Base-by-base conservation (phyloP, 2,888 invertebrate species). In the Zhuqinia jingwanae region DNA sequence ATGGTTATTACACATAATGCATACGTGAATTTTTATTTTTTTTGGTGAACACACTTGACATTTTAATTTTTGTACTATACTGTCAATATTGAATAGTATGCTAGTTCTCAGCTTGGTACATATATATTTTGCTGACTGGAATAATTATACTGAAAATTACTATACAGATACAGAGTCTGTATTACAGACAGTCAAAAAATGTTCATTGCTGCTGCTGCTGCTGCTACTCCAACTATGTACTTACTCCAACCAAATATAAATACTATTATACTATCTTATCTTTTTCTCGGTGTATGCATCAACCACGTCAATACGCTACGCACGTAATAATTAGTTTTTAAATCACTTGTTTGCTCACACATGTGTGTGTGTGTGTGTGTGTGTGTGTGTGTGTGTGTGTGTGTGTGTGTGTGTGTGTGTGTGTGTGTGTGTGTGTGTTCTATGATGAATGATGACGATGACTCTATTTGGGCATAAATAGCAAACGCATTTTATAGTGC, bases 291-390 rank as follows among this genome's bases (percentile, higher is more conserved):
- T 47, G 2, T 47, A 20, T 25, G 58, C 58, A n/a, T 53, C 53
- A 10, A 6, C 2, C n/a, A 20, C n/a, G n/a, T n/a, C n/a, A 15
- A 50, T 50, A 25, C 65, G 30, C 5, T 65, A 65, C 65, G 42
- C 36, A 42, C 3, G n/a, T n/a, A n/a, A 20, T 65, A 65, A 65
- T 65, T 68, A 68, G 68, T n/a, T n/a, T n/a, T 45, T 68, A 68
- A 68, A 68, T 68, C 68, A 68, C 42, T 68, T 68, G 68, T 42
- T 65, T 20, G 65, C 45, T 68, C 45, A 45, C 42, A 68, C 42
- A 68, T 45, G 22, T 22, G 45, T 11, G 25, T 50, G 50, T 50
- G 50, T 50, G n/a, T 10, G 13, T 50, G 13, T 50, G 13, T 13
- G 15, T 2, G 8, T 36, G 8, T 36, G n/a, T 45, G 22, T 22